A percentile compares a stretch with the other conserved stretches of the same genome.
phyloP scores from a whole-genome alignment of 2,888 invertebrate species.

The Tricholauxania praeusta region DNA sequence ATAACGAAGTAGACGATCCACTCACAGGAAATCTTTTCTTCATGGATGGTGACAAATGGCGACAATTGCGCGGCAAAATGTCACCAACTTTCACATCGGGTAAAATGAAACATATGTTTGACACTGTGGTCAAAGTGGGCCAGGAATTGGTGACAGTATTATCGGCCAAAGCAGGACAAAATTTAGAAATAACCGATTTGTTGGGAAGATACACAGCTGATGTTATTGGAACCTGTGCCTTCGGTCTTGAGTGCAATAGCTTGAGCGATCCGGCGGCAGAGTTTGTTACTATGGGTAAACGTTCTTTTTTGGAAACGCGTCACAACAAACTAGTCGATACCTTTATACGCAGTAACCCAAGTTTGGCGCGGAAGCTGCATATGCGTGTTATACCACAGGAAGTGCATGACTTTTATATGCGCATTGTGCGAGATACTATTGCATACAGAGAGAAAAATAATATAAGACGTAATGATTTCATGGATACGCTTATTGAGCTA shows the following conservation, averaged over 20 bases:
- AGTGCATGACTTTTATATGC: conserved; percentile 59
- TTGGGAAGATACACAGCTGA: conserved; percentile 67
- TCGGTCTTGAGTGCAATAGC: conserved; percentile 66
- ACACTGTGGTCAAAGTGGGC: conserved; percentile 54
- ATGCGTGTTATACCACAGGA: conserved; percentile 47
- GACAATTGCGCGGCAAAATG: conserved; percentile 62
- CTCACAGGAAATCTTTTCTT: conserved; percentile 57
- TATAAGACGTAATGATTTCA: conserved; percentile 68
- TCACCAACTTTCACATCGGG: conserved; percentile 68
- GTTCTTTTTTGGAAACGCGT: conserved; percentile 42
- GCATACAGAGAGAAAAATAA: conserved; percentile 60
- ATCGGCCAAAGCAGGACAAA: conserved; percentile 24
- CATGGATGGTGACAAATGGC: conserved; percentile 65
- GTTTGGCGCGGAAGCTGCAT: conserved; percentile 44
- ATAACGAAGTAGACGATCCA: conserved; percentile 59
- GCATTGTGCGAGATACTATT: conserved; percentile 64
- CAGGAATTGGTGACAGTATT: conserved; percentile 41
- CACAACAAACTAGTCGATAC: conserved; percentile 37
- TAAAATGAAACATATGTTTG: conserved; percentile 68
- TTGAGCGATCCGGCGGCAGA: conserved; percentile 59
- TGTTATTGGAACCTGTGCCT: conserved; percentile 67
- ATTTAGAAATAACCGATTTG: conserved; percentile 52
- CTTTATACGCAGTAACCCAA: conserved; percentile 42
- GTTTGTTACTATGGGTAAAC: conserved; percentile 53
- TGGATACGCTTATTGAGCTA: conserved; percentile 68